Evolutionary conservation across 1,140 invertebrate species (phyloP), one percentile per base, ranked within the genome.

Genomic region (Kradibia gibbosae): DNA sequence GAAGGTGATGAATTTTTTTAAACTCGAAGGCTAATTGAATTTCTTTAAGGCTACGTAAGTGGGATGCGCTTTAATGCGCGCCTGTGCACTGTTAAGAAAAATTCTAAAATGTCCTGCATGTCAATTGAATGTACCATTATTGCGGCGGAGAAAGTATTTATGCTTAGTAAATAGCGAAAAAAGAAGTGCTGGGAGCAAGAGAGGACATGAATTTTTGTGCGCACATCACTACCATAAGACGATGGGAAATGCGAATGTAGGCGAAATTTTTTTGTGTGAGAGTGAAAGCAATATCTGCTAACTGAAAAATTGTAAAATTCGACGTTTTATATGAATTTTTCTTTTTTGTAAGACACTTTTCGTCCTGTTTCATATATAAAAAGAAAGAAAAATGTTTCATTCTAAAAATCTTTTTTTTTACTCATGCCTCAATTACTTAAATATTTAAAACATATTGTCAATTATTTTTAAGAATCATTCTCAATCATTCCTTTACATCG

Each of bases 61-160:
- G 72, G 75, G 82, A 70, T 81, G 79, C 76, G 83, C 82, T 70
- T 80, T 80, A 85, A 84, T 84, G 55, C 62, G 72, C 78, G 82
- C 74, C 75, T 78, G 81, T 71, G 79, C 57, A 39, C 57, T 53
- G 45, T 70, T 65, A 45, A 70, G 11, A 77, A 73, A 70, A 55
- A 82, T 74, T 75, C 53, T 60, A 36, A 82, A 84, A 86, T 90
- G 86, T 91, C 88, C 89, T 88, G 89, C 89, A 88, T 88, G 90
- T 91, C 90, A 91, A 91, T 91, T 91, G 87, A 90, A 91, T 89
- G 87, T 91, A 89, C 88, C 88, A 87, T 85, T 91, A 86, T 86
- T 89, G 87, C 87, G 75, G 89, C 89, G 88, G 89, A 90, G 89
- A 90, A 91, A 91, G 90, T 91, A 91, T 91, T 91, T 91, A 91